Conservation (phyloP, 2,113 vertebrate genomes). For the Strix uralensis region DNA sequence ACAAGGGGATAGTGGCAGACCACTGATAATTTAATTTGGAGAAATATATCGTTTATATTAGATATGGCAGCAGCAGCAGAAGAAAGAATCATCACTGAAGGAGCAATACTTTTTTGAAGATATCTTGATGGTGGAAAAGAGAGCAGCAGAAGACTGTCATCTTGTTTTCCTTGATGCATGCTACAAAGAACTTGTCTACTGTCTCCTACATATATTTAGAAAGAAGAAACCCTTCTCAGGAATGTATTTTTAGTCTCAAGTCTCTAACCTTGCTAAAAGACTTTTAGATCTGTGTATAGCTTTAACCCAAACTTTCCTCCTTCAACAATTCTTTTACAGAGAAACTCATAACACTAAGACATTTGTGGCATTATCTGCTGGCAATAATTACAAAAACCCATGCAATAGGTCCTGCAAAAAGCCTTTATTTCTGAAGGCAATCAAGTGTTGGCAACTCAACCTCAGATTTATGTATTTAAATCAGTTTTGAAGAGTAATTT, state of each 20-base stretch:
- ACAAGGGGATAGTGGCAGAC: not conserved
- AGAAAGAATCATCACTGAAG: not conserved
- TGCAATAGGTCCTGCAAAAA: not conserved
- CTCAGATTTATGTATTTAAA: not conserved
- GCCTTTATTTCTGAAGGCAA: not conserved
- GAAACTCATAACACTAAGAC: not conserved
- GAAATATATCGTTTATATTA: not conserved
- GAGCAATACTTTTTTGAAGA: not conserved
- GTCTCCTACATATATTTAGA: constrained; percentile 14
- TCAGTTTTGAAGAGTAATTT: not conserved
- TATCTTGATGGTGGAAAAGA: not conserved
- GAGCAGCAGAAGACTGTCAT: not conserved
- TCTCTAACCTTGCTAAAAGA: not conserved
- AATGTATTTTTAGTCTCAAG: not conserved
- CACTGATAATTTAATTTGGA: not conserved
- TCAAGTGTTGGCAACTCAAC: not conserved
- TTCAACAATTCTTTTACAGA: not conserved
- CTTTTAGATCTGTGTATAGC: not conserved
- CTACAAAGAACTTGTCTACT: constrained; percentile 25
- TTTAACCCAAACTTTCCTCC: not conserved
- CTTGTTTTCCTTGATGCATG: constrained; percentile 15
- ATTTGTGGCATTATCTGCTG: not conserved
- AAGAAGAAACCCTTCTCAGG: not conserved
- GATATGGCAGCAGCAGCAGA: not conserved
- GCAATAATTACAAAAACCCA: not conserved